phyloP scores from a whole-genome alignment of 2,113 vertebrate species.

The Parus major region DNA sequence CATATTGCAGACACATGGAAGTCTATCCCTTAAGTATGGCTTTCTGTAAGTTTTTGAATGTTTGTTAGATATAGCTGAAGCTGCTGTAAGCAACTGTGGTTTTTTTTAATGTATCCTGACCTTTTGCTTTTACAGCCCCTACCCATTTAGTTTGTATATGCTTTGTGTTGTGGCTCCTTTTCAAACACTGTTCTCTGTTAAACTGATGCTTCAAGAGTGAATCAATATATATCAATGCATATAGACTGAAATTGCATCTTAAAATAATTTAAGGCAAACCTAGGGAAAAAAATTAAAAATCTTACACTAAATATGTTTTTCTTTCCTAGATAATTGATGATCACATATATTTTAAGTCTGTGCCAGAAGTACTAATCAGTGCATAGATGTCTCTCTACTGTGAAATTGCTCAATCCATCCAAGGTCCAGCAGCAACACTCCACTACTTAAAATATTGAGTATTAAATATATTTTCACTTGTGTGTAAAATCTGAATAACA shows the following conservation, averaged over 20 bases:
- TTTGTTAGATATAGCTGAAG: not conserved
- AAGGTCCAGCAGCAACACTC: not conserved
- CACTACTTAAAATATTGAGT: not conserved
- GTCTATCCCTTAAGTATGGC: not conserved
- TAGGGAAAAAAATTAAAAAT: not conserved
- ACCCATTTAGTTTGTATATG: not conserved
- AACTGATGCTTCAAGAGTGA: not conserved
- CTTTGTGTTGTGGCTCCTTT: not conserved
- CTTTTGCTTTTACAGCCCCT: not conserved
- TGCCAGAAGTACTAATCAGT: not conserved
- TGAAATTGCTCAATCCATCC: not conserved
- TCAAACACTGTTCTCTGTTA: not conserved
- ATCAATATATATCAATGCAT: not conserved
- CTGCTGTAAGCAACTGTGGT: not conserved
- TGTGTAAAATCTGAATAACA: not conserved
- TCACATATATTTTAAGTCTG: not conserved
- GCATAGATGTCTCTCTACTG: not conserved
- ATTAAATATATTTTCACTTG: not conserved
- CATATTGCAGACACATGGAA: not conserved
- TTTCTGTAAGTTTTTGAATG: not conserved
- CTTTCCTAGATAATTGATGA: not conserved
- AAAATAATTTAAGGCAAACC: not conserved
- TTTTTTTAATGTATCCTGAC: not conserved
- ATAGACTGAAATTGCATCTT: not conserved
- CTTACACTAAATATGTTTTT: not conserved